phyloP scores from a whole-genome alignment of 1,140 invertebrate species.

The Pseudobourletiella spinata region DNA sequence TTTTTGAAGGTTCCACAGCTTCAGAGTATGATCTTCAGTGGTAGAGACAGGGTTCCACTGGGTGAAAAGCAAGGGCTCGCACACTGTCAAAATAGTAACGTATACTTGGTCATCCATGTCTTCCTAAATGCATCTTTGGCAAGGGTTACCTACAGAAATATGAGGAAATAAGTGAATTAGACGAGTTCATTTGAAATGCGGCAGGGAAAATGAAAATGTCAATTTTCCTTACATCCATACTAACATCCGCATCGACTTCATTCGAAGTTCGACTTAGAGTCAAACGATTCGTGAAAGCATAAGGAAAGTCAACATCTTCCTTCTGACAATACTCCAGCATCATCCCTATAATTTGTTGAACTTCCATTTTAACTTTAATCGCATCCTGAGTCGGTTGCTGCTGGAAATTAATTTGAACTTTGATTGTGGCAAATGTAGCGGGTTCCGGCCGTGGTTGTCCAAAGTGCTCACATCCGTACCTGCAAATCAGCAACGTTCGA shows the following conservation, averaged over 20 bases:
- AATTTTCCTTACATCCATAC: constrained; percentile 80
- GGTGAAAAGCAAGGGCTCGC: constrained; percentile 93
- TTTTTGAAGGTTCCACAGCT: constrained; percentile 99
- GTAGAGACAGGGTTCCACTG: constrained; percentile 91
- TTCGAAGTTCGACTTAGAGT: constrained; percentile 44
- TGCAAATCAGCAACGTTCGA: too few relatives aligned
- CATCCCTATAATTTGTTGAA: constrained; percentile 55
- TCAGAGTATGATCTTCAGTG: constrained; percentile 96
- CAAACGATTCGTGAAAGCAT: constrained; percentile 46
- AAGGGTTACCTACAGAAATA: constrained; percentile 65
- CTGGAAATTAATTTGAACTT: constrained; percentile 57
- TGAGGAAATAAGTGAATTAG: too few relatives aligned
- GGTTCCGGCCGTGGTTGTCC: constrained; percentile 66
- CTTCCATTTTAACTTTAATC: constrained; percentile 55
- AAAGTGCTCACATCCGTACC: constrained; percentile 60
- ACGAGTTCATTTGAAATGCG: too few relatives aligned
- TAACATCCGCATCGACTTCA: constrained; percentile 70
- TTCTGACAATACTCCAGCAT: constrained; percentile 58
- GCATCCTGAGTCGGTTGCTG: constrained; percentile 44
- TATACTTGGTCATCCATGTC: constrained; percentile 97
- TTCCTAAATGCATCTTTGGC: constrained; percentile 90
- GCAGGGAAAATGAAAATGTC: constrained; percentile 4
- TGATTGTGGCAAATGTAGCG: constrained; percentile 69
- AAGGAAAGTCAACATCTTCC: constrained; percentile 53
- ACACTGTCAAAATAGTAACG: constrained; percentile 96